Percentiles rank a stretch among this genome's conserved stretches.
Conservation (phyloP, 2,113 vertebrate genomes). For the Heterocephalus glaber region DNA sequence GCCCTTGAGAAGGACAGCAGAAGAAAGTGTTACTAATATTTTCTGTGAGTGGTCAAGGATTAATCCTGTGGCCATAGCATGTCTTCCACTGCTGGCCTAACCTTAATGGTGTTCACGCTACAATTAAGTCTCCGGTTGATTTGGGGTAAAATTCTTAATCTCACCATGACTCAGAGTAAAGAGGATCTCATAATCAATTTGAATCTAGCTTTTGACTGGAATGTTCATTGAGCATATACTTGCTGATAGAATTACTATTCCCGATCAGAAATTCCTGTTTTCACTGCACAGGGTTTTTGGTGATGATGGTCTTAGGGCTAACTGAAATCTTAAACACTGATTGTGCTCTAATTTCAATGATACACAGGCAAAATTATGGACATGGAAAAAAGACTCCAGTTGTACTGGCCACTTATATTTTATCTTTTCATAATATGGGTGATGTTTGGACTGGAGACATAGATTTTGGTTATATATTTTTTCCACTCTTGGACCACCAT, state of each 20-base stretch:
- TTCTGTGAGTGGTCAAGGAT: not conserved
- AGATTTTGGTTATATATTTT: not conserved
- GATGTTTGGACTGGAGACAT: not conserved
- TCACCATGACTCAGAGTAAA: not conserved
- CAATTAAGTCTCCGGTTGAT: not conserved
- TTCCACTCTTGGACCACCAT: not conserved
- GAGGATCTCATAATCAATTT: not conserved
- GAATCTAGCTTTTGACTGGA: conserved; percentile 28
- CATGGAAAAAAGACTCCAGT: not conserved
- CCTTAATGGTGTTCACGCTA: not conserved
- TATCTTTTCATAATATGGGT: not conserved
- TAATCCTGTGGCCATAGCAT: not conserved
- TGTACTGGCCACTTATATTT: not conserved
- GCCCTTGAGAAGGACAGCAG: conserved; percentile 84
- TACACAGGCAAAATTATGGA: not conserved
- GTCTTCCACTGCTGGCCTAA: not conserved
- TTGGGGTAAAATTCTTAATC: not conserved
- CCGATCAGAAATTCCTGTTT: not conserved
- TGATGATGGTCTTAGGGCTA: not conserved
- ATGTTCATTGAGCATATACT: not conserved
- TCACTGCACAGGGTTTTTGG: not conserved
- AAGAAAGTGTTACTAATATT: not conserved
- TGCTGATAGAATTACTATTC: conserved; percentile 7
- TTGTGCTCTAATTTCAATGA: not conserved
- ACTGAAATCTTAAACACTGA: not conserved